phyloP scores from a whole-genome alignment of 1,140 invertebrate species.

The Drosophila fuyamai region DNA sequence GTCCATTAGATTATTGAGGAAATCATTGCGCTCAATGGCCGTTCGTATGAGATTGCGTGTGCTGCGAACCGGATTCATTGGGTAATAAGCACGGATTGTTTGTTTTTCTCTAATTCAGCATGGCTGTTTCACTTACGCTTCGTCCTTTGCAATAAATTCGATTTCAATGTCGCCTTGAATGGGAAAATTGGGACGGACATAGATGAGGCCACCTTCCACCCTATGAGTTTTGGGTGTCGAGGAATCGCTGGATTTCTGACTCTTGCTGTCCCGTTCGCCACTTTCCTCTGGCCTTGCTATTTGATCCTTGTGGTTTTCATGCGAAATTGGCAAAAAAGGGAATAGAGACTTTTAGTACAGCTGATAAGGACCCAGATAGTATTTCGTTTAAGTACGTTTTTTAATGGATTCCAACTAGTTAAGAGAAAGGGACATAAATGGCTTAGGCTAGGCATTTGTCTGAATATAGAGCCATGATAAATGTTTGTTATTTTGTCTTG shows the following conservation, averaged over 20 bases:
- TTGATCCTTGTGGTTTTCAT: slow-evolving; percentile 63
- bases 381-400: background rate
- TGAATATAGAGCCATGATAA: slow-evolving; percentile 24
- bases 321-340: slow-evolving; percentile 4
- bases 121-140: slow-evolving; percentile 68
- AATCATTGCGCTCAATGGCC: slow-evolving; percentile 94
- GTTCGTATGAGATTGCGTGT: slow-evolving; percentile 86
- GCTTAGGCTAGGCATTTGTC: background rate
- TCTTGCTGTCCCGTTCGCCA: background rate
- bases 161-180: slow-evolving; percentile 75
- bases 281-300: slow-evolving; percentile 37
- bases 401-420: slow-evolving; percentile 19
- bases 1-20: slow-evolving; percentile 95
- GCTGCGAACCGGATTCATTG: slow-evolving; percentile 67
- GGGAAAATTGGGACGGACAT: slow-evolving; percentile 74
- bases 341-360: slow-evolving; percentile 44
- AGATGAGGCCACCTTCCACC: slow-evolving; percentile 79
- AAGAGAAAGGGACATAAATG: background rate
- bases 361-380: slow-evolving; percentile 24
- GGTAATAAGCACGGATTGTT: slow-evolving; percentile 32
- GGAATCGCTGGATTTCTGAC: slow-evolving; percentile 14
- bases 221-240: slow-evolving; percentile 63
- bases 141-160: slow-evolving; percentile 80
- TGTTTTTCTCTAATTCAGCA: slow-evolving; percentile 34
- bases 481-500: slow-evolving; percentile 15